Conservation (phyloP, 2,797 vertebrate species). For the Capromys pilorides region DNA sequence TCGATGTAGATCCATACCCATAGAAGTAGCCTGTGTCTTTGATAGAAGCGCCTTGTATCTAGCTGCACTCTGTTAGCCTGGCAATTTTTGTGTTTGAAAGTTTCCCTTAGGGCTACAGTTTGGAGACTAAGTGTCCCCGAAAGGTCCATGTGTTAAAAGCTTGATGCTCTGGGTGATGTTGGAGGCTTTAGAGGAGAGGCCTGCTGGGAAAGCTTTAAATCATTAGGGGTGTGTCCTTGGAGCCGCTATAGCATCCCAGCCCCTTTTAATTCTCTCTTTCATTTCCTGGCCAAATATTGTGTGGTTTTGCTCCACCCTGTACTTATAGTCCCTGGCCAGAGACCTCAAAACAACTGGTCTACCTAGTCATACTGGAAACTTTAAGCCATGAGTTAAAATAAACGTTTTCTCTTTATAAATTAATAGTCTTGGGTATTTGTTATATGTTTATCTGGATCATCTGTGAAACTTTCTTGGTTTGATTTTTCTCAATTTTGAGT, state of each 20-base stretch:
- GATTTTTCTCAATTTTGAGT: neutral
- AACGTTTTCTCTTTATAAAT: neutral
- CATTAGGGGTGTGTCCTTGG: neutral
- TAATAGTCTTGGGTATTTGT: neutral
- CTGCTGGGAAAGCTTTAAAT: neutral
- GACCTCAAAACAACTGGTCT: neutral
- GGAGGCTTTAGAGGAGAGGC: neutral
- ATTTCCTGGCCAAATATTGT: neutral
- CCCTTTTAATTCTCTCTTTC: neutral
- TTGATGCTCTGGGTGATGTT: neutral
- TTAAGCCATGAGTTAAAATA: neutral
- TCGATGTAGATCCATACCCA: neutral
- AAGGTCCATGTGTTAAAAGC: neutral
- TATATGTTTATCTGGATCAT: neutral
- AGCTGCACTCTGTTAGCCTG: neutral
- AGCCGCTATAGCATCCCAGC: neutral
- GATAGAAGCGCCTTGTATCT: neutral
- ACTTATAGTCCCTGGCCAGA: no score
- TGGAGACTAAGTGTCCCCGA: no score
- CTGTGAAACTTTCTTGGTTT: neutral
- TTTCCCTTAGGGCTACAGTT: neutral
- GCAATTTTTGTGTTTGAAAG: neutral
- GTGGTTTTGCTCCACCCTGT: no score
- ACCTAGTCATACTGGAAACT: neutral
- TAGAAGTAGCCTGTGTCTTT: neutral